Base-by-base conservation (phyloP, 2,113 vertebrate species). In the Bubalus kerabau region DNA sequence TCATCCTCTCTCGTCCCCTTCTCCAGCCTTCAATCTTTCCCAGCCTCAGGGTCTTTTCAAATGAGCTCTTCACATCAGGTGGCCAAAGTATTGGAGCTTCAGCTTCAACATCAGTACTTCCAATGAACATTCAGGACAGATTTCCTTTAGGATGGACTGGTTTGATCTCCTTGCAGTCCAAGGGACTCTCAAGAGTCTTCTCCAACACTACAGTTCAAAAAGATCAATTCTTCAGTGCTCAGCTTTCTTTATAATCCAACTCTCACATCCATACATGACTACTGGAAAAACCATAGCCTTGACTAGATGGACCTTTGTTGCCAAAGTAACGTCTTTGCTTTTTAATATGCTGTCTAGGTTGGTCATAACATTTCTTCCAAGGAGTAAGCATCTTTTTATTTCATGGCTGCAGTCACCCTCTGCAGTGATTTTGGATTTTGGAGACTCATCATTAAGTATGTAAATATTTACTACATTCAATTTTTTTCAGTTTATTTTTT, bases 341-440 rank as follows among this genome's bases (percentile, higher is more conserved):
- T 74, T 71, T 71, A 36, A 71, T 36, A 71, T 2, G 19, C 5
- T 36, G n/a, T 11, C 64, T 71, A 71, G 9, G 19, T 71, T 71
- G n/a, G 9, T 36, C 9, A 23, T 23, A 21, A 36, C 11, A 36
- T 71, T 71, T 12, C 8, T 71, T 71, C n/a, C 64, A 36, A 71
- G 19, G n/a, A 23, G n/a, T 71, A 36, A 71, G n/a, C 0, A 0
- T 71, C n/a, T 71, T 71, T 71, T 36, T 36, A 36, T 23, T 71
- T 71, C 9, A 36, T 36, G 64, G n/a, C n/a, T 23, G 9, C 9
- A 23, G n/a, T 23, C n/a, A 71, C 10, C 19, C 9, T 71, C 0
- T 71, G 4, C 67, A 23, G 19, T 71, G 19, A 71, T 71, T 71
- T 71, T 71, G n/a, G n/a, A 12, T 40, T 71, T 71, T 71, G n/a